A percentile compares a stretch with the other conserved stretches of the same genome.
These are phyloP conservation scores for Lasioglossum marginatum DNA, from an alignment of 2,888 invertebrate genomes.

Conservation along the genomic window DNA sequence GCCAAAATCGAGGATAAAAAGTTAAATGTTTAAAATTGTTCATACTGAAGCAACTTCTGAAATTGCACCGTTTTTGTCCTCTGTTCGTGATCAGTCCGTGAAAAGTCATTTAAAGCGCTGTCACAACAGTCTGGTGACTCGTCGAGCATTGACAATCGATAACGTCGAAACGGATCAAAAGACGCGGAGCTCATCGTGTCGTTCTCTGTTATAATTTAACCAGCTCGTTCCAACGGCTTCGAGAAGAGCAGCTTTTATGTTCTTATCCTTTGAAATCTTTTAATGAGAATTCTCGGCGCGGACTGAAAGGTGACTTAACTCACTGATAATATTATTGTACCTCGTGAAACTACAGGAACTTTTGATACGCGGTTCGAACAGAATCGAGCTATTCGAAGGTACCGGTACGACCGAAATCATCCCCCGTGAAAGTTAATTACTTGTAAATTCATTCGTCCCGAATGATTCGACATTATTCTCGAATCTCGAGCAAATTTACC, in stretches of 20 bases:
- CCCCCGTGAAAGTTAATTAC: slow-evolving; percentile 22
- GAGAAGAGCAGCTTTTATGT: slow-evolving; percentile 34
- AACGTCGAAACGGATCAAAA: slow-evolving; percentile 49
- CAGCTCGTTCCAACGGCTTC: slow-evolving; percentile 4
- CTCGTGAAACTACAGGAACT: slow-evolving; percentile 49
- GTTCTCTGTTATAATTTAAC: slow-evolving; percentile 67
- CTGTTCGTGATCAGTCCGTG: neutral
- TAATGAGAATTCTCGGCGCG: slow-evolving; percentile 67
- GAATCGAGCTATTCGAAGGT: slow-evolving; percentile 49
- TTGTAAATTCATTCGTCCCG: slow-evolving; percentile 46
- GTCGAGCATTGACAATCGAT: neutral
- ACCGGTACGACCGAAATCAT: slow-evolving; percentile 26
- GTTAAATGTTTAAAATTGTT: too few species aligned
- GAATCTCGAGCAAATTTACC: neutral
- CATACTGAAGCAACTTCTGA: too few species aligned
- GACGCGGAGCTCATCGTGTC: slow-evolving; percentile 6
- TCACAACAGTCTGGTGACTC: slow-evolving; percentile 3
- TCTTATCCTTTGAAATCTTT: slow-evolving; percentile 72
- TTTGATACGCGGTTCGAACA: slow-evolving; percentile 60
- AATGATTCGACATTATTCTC: slow-evolving; percentile 6
- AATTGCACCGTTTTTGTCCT: neutral
- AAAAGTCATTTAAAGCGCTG: neutral
- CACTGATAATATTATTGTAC: slow-evolving; percentile 70
- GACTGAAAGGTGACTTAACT: slow-evolving; percentile 64
- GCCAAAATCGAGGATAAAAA: too few species aligned